phyloP scores from a whole-genome alignment of 2,113 vertebrate species.

The Eulemur rufifrons region DNA sequence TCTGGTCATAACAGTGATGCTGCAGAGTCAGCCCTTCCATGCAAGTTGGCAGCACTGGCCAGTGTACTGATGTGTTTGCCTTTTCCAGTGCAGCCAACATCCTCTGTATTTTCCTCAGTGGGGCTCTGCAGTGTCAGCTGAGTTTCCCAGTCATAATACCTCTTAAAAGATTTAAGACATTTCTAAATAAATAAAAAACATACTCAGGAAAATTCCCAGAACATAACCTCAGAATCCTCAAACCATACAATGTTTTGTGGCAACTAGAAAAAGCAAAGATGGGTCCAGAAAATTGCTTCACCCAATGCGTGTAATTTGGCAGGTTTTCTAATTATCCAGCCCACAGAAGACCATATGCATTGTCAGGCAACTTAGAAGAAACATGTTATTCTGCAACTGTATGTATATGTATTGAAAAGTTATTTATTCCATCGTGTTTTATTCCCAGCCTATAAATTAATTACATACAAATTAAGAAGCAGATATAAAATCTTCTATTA shows the following conservation, averaged over 20 bases:
- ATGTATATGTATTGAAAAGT: background rate
- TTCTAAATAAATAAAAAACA: slow-evolving; percentile 1
- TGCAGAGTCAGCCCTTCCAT: background rate
- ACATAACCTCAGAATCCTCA: background rate
- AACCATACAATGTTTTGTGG: background rate
- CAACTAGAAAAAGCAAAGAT: background rate
- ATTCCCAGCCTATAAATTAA: slow-evolving; percentile 12
- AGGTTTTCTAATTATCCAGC: background rate
- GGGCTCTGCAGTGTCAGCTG: background rate
- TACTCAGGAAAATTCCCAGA: background rate
- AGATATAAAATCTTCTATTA: background rate
- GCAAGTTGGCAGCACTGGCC: background rate
- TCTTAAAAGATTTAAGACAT: background rate
- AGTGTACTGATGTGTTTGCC: background rate
- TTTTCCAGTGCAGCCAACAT: background rate
- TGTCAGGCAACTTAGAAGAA: background rate
- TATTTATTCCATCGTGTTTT: background rate
- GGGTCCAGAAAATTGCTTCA: background rate
- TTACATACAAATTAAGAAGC: background rate
- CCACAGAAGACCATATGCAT: background rate
- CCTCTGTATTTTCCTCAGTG: background rate
- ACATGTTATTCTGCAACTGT: background rate
- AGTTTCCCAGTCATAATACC: background rate
- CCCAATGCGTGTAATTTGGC: background rate
- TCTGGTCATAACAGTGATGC: background rate